Percentiles rank a stretch among this genome's conserved stretches.
Evolutionary conservation across 2,113 vertebrate species (phyloP).

Genomic region (Sakesphorus luctuosus): DNA sequence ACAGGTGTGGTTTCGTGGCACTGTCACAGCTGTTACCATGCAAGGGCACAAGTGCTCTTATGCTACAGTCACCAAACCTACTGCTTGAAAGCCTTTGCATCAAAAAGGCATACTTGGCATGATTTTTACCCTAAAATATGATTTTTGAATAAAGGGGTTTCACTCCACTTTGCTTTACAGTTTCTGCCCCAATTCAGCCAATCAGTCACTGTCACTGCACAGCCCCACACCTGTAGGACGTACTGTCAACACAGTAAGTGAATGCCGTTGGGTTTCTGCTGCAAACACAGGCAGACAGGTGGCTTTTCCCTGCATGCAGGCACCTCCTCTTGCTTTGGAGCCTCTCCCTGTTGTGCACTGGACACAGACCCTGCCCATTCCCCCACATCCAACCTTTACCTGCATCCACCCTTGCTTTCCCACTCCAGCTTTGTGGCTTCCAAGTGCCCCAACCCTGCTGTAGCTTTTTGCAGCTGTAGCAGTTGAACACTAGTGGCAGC

Average conservation of each 20-base stretch:
- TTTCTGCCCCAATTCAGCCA: background rate
- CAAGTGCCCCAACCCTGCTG: background rate
- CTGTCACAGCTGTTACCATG: background rate
- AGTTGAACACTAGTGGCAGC: background rate
- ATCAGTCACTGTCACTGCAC: background rate
- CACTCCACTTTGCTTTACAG: accelerated
- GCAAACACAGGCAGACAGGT: background rate
- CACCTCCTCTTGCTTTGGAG: background rate
- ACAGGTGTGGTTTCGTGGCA: background rate
- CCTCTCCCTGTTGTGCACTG: background rate
- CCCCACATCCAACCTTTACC: background rate
- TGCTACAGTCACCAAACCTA: background rate
- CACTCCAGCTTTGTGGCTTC: background rate
- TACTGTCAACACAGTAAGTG: background rate
- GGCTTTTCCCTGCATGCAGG: background rate
- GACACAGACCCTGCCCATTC: background rate
- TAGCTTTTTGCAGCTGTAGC: background rate
- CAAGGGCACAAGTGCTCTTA: too few relatives aligned
- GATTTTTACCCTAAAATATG: background rate
- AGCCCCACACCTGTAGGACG: background rate
- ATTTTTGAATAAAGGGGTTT: background rate
- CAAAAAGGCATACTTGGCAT: background rate
- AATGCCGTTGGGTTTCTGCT: background rate
- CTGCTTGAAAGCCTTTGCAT: background rate
- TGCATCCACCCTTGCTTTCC: background rate